Evolutionary conservation across 2,888 invertebrate species (phyloP), one percentile per base, ranked within the genome.

Genomic region (Drosophila anceps): DNA sequence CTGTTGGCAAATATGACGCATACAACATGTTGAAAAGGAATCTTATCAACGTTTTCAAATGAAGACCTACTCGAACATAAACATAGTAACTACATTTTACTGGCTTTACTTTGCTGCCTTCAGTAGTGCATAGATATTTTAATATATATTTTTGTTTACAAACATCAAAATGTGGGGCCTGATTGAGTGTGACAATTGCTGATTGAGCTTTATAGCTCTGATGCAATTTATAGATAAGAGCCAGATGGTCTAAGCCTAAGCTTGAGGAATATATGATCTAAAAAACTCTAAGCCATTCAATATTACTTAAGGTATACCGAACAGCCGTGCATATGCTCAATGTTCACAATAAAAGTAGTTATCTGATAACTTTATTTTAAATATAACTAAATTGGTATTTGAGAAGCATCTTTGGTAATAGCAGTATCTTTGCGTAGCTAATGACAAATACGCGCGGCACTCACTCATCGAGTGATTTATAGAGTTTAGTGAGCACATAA

Each of bases 391-490:
- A 3, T 31, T 31, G 7, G 0, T 18, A 3, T 31, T 31, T 3
- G 0, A 9, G 0, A 5, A n/a, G 13, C 24, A n/a, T 37, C n/a
- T 50, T 60, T 20, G 29, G 18, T 48, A 39, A 53, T 64, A 37
- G 39, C 6, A 59, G 20, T 53, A n/a, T 29, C 35, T 55, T 35
- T 20, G 44, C 27, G n/a, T n/a, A 51, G 46, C 60, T 69, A 58
- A 73, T 73, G 64, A 55, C 58, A 73, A 54, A 41, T 65, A 73
- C 41, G 37, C 48, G 58, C 39, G 24, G 37, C 37, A 10, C 66
- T 61, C 66, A 63, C 68, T 69, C 61, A 43, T 59, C 59, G 61
- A 27, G 33, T 76, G 76, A 76, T 76, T 76, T 76, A 76, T 76
- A 48, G 76, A 51, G 63, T 29, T 35, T n/a, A 9, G 54, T 63